These are phyloP conservation scores for Dermolepida albohirtum DNA, from an alignment of 2,888 invertebrate species.

Conservation along the genomic window DNA sequence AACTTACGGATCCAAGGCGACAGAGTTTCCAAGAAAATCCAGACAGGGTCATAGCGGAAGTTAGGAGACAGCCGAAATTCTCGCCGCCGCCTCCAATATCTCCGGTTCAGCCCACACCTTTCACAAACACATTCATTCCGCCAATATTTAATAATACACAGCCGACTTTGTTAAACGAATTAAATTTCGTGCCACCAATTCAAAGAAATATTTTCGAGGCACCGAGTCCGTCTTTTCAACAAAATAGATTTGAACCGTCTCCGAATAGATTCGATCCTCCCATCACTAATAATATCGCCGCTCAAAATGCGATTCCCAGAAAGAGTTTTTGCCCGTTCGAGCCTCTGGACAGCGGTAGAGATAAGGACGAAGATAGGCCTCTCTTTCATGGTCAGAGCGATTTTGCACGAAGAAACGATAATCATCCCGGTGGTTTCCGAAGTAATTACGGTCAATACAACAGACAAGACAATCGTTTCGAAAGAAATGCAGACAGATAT, in stretches of 20 bases:
- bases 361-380: constrained; percentile 5
- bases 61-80: constrained; percentile 20
- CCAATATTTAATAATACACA: background rate
- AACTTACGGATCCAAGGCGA: constrained; percentile 2
- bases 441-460: background rate
- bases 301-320: constrained; percentile 10
- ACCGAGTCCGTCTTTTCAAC: background rate
- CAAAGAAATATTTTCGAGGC: constrained; percentile 8
- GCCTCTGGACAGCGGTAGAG: constrained; percentile 28
- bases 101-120: background rate
- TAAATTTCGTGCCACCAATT: constrained; percentile 8
- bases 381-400: constrained; percentile 7
- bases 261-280: constrained; percentile 1
- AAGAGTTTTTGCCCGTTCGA: constrained; percentile 42
- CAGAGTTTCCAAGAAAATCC: background rate
- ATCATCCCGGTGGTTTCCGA: background rate
- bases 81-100: constrained; percentile 5
- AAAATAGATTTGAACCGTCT: constrained; percentile 18
- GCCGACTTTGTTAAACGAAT: background rate
- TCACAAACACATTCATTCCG: background rate
- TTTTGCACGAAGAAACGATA: constrained; percentile 1
- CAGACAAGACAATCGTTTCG: constrained; percentile 7
- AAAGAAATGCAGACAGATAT: constrained; percentile 21
- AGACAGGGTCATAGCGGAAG: background rate
- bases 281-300: background rate